phyloP scores from a whole-genome alignment of 2,113 vertebrate species.

The Tychaedon coryphoeus region DNA sequence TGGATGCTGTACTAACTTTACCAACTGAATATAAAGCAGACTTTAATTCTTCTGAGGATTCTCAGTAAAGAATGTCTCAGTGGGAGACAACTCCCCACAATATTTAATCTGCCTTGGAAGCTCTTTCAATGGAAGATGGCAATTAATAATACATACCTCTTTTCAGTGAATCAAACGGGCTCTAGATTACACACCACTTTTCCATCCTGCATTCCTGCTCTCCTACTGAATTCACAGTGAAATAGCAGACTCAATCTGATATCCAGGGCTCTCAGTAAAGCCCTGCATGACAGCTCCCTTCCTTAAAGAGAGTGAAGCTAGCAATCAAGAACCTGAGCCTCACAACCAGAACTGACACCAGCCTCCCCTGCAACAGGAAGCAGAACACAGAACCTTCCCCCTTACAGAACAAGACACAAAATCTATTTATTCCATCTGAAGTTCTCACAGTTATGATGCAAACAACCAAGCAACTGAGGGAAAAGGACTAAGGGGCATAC shows the following conservation, averaged over 20 bases:
- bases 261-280: background rate
- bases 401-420: background rate
- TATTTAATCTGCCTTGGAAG: background rate
- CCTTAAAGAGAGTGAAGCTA: background rate
- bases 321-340: background rate
- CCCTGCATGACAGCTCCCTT: background rate
- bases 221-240: background rate
- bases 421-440: background rate
- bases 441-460: background rate
- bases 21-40: background rate
- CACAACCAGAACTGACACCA: background rate
- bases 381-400: background rate
- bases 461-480: background rate
- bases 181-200: background rate
- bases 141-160: background rate
- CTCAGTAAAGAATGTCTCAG: background rate
- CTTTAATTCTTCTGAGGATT: background rate
- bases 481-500: background rate
- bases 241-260: background rate
- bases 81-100: background rate
- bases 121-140: background rate
- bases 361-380: background rate
- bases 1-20: background rate
- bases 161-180: background rate
- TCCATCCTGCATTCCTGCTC: background rate